Evolutionary conservation across 2,113 vertebrate genomes (phyloP).

Genomic region (Mesoclemmys tuberculata): DNA sequence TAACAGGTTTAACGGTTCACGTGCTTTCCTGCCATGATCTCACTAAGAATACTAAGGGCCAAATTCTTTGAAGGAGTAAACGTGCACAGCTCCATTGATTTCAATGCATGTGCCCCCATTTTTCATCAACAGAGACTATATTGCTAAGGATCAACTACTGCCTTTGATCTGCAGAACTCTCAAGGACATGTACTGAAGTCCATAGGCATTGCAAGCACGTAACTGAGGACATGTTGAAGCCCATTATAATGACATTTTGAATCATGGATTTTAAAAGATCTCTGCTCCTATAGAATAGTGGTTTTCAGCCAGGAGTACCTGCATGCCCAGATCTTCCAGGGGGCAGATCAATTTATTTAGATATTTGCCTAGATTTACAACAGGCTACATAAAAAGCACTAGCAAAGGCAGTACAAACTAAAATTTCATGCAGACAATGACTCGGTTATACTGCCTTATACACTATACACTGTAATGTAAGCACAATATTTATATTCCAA

Average conservation of each 20-base stretch:
- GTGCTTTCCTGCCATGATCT: not conserved
- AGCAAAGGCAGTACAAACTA: no score
- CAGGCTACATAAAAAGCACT: no score
- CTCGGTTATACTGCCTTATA: no score
- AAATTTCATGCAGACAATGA: no score
- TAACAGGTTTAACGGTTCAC: not conserved
- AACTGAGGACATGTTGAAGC: not conserved
- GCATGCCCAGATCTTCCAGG: no score
- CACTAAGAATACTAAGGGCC: not conserved
- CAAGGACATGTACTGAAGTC: not conserved
- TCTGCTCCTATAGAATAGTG: not conserved
- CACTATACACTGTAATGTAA: no score
- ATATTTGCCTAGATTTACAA: no score
- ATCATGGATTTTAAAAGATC: not conserved
- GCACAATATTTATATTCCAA: no score
- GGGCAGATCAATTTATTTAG: no score
- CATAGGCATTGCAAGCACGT: not conserved
- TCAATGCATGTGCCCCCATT: not conserved
- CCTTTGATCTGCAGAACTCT: not conserved
- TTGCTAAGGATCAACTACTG: fast-evolving
- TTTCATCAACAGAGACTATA: not conserved
- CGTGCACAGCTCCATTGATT: not conserved
- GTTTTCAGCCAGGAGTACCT: no score
- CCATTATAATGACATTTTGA: not conserved
- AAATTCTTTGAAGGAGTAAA: constrained; percentile 13